phyloP scores from a whole-genome alignment of 2,113 vertebrate species.

The Burhinus oedicnemus region DNA sequence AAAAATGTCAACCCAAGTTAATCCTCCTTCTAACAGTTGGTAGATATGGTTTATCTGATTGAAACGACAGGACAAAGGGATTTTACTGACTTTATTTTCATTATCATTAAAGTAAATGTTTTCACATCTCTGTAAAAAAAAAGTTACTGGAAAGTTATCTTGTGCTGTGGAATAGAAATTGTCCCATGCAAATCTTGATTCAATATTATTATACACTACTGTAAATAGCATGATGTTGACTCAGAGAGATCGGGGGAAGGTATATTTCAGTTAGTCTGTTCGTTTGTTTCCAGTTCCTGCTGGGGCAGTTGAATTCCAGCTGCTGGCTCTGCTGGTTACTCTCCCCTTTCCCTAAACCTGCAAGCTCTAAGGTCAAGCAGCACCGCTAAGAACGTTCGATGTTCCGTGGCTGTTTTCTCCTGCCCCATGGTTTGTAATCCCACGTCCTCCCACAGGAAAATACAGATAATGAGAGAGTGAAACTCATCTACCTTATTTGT shows the following conservation, averaged over 20 bases:
- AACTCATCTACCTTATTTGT: not conserved
- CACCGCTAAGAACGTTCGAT: not conserved
- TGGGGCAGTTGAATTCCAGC: constrained; percentile 43
- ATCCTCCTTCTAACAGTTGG: constrained; percentile 67
- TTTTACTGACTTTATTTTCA: constrained; percentile 63
- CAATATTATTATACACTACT: constrained; percentile 71
- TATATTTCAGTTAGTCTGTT: constrained; percentile 39
- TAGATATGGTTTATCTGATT: constrained; percentile 69
- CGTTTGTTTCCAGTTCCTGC: constrained; percentile 56
- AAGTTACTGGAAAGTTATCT: constrained; percentile 45
- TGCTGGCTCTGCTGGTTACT: constrained; percentile 20
- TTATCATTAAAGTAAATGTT: constrained; percentile 69
- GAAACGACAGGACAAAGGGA: constrained; percentile 61
- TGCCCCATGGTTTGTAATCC: not conserved
- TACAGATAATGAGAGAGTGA: not conserved
- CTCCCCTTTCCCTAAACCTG: not conserved
- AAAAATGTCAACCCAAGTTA: constrained; percentile 52
- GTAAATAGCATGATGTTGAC: constrained; percentile 65
- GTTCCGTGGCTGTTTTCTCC: not conserved
- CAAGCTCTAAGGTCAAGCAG: not conserved
- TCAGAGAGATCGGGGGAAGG: constrained; percentile 23
- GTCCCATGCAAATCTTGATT: constrained; percentile 69
- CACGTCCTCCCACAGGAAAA: not conserved
- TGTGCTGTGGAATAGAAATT: constrained; percentile 28
- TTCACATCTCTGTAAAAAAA: constrained; percentile 23